Percentiles rank a stretch among this genome's conserved stretches.
Evolutionary conservation across 2,113 vertebrate species (phyloP).

Genomic region (Myodes glareolus): DNA sequence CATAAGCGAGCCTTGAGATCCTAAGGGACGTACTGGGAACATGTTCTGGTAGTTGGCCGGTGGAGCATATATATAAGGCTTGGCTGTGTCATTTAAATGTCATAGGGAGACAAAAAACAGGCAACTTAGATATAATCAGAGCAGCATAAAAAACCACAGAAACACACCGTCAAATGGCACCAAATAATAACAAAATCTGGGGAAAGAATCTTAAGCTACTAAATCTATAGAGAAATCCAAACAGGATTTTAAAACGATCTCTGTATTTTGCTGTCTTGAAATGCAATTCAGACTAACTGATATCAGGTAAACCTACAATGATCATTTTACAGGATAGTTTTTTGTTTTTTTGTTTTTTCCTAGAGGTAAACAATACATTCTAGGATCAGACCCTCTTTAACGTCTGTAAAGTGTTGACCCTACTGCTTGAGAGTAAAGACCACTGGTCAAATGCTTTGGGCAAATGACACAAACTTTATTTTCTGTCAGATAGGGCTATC

Average conservation of each 20-base stretch:
- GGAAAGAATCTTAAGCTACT: neutral
- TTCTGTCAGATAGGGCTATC: neutral
- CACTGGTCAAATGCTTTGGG: neutral
- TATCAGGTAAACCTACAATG: conserved; percentile 44
- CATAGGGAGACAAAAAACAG: neutral
- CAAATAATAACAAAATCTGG: conserved; percentile 30
- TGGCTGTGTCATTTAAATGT: neutral
- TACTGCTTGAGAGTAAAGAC: neutral
- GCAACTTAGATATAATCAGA: conserved; percentile 4
- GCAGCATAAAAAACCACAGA: conserved; percentile 32
- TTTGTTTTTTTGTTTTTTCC: neutral
- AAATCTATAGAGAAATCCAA: conserved; percentile 40
- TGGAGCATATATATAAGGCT: neutral
- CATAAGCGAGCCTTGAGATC: neutral
- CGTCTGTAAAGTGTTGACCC: neutral
- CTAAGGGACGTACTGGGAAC: neutral
- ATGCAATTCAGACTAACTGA: conserved; percentile 11
- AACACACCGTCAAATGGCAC: conserved; percentile 14
- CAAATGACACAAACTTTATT: neutral
- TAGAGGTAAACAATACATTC: conserved; percentile 7
- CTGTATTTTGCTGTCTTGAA: neutral
- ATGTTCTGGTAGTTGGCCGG: neutral
- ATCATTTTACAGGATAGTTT: neutral
- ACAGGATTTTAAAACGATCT: neutral
- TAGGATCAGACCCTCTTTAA: neutral